Evolutionary conservation across 92 coral and sea anemone genomes (phyloP).

Genomic region (Isaurus tuberculatus): DNA sequence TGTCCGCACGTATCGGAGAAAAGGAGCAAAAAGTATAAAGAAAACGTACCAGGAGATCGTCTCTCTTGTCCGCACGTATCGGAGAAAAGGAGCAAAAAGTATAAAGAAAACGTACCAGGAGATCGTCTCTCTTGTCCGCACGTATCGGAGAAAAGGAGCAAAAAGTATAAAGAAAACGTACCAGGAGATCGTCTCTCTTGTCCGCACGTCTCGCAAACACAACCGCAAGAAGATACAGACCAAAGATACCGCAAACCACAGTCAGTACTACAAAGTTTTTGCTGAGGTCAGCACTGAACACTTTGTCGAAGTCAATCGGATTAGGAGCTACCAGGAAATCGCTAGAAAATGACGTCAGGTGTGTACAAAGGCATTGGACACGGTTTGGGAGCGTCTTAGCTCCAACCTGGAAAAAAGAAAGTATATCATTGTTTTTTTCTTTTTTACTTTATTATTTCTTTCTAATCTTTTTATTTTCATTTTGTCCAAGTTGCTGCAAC

Average conservation of each 20-base stretch:
- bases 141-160: too few species aligned
- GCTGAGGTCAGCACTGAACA: slow-evolving; percentile 89
- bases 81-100: too few species aligned
- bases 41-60: too few species aligned
- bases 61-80: too few species aligned
- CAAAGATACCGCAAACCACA: slow-evolving; percentile 81
- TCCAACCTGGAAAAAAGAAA: slow-evolving; percentile 90
- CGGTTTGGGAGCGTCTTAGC: slow-evolving; percentile 63
- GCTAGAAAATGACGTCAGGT: slow-evolving; percentile 91
- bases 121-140: too few species aligned
- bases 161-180: too few species aligned
- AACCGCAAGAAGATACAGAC: slow-evolving; percentile 75
- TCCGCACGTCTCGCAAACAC: slow-evolving; percentile 87
- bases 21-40: too few species aligned
- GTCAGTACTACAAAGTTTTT: slow-evolving; percentile 82
- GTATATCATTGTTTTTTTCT: too few species aligned
- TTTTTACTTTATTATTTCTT: too few species aligned
- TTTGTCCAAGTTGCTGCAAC: too few species aligned
- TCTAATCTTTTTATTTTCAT: background rate
- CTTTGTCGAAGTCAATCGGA: slow-evolving; percentile 95
- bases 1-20: too few species aligned
- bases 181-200: slow-evolving; percentile 78
- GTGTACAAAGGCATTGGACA: slow-evolving; percentile 85
- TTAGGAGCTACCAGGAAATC: slow-evolving; percentile 97
- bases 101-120: too few species aligned